Conservation (phyloP, 2,888 invertebrate genomes). For the Lordiphosa andalusiaca region DNA sequence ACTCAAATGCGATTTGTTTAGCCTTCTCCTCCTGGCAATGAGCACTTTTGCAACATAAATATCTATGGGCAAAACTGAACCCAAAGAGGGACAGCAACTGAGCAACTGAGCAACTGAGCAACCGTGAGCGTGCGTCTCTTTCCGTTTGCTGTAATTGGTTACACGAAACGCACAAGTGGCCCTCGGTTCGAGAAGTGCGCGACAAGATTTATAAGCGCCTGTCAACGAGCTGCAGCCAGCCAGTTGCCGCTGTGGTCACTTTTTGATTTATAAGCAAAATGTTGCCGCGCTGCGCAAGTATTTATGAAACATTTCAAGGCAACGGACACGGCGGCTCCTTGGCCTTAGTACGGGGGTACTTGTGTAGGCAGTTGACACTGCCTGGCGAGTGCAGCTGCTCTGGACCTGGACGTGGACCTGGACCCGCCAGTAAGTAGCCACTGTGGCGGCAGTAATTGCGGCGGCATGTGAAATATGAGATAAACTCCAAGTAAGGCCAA, state of each 20-base stretch:
- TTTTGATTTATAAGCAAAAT: conserved; percentile 77
- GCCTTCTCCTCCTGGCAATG: conserved; percentile 58
- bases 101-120: conserved; percentile 18
- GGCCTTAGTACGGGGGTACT: conserved; percentile 29
- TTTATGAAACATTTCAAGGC: conserved; percentile 77
- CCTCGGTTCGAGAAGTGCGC: conserved; percentile 57
- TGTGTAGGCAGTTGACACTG: conserved; percentile 72
- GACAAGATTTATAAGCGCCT: conserved; percentile 77
- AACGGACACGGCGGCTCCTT: conserved; percentile 53
- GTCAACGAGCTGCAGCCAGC: conserved; percentile 58
- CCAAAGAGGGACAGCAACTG: conserved; percentile 35
- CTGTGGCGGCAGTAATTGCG: conserved; percentile 69
- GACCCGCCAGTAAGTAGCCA: conserved; percentile 56
- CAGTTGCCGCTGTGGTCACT: conserved; percentile 59
- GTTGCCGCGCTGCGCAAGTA: conserved; percentile 64
- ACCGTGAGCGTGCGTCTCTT: too few species aligned
- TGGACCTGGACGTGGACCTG: conserved; percentile 24
- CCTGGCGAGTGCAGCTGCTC: conserved; percentile 14
- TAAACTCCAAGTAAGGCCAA: conserved; percentile 73
- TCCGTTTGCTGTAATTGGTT: conserved; percentile 67
- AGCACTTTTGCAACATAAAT: conserved; percentile 62
- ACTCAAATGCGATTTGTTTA: conserved; percentile 73
- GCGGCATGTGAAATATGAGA: conserved; percentile 75
- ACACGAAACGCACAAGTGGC: conserved; percentile 67
- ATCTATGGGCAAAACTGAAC: conserved; percentile 54